Evolutionary conservation across 2,797 vertebrate species (phyloP).

Genomic region (Esox lucius): DNA sequence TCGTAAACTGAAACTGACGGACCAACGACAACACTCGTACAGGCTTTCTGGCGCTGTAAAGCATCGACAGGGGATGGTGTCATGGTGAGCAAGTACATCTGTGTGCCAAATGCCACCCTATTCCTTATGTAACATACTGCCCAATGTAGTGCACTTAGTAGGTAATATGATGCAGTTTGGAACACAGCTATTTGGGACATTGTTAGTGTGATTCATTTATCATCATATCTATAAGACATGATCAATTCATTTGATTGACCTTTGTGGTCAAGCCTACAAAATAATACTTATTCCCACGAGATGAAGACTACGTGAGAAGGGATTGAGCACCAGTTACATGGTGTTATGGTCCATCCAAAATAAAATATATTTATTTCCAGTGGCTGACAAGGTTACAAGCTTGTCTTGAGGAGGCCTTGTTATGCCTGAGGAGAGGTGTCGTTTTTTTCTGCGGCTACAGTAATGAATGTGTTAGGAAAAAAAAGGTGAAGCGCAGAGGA

Average conservation of each 20-base stretch:
- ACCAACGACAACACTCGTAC: constrained; percentile 54
- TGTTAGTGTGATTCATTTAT: constrained; percentile 64
- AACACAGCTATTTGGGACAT: constrained; percentile 33
- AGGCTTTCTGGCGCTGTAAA: not conserved
- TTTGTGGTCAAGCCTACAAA: constrained; percentile 56
- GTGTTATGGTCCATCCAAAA: not conserved
- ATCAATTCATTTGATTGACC: constrained; percentile 72
- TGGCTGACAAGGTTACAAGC: constrained; percentile 3
- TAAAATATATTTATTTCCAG: not conserved
- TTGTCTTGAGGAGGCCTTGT: not conserved
- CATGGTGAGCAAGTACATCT: not conserved
- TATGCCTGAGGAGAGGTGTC: constrained; percentile 17
- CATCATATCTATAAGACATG: constrained; percentile 65
- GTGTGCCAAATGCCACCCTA: not conserved
- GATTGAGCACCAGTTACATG: constrained; percentile 33
- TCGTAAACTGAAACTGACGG: constrained; percentile 72
- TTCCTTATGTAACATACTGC: not conserved
- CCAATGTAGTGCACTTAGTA: not conserved
- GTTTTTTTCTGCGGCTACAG: constrained; percentile 35
- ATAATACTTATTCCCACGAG: constrained; percentile 39
- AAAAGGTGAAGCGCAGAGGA: not conserved
- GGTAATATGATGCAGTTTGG: not conserved
- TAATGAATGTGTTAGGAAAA: constrained; percentile 43
- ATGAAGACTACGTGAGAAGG: constrained; percentile 42
- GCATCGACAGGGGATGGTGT: not conserved